Evolutionary conservation across 2,888 invertebrate genomes (phyloP), one percentile per base, ranked within the genome.

Genomic region (Hydrotaea diabolus): DNA sequence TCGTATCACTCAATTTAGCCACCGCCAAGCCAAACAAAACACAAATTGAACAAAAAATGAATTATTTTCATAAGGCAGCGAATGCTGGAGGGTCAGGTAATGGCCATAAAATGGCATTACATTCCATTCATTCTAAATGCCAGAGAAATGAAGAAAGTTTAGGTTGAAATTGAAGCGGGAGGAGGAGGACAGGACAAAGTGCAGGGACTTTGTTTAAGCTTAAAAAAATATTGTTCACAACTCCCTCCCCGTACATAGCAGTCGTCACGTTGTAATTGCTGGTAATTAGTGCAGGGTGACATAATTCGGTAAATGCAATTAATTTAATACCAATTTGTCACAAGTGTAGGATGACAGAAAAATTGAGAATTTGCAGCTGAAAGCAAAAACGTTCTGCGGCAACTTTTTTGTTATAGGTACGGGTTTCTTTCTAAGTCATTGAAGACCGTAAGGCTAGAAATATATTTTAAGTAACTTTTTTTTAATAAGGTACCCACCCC

Each of bases 221-320:
- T 4, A 31, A 31, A 31, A 31, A 31, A 31, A 31, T 7, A 7
- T 7, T 31, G 11, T 66, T 69, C 46, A 23, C 69, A 69, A 46
- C 69, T 39, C 43, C 69, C 69, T 39, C 43, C 4, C 66, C 9
- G 39, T 39, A 11, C 39, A 66, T 8, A 31, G 31, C 2, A 7
- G 31, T 31, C 31, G 31, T 31, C 3, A 31, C 31, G 31, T 31
- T n/a, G n/a, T n/a, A n/a, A n/a, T n/a, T n/a, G n/a, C 31, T 7
- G 31, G 31, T 31, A 31, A 31, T 31, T 31, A 11, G 7, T 43
- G 36, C 66, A 66, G 17, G 66, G 66, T 43, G 66, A 66, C 69
- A 69, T 39, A 69, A 69, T 46, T 39, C 46, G 46, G 46, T 21
- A 46, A 4, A 69, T 21, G 43, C 23, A 46, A 69, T 69, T 69